Base-by-base conservation (phyloP, 2,113 vertebrate species). In the Pseudorhombus dupliciocellatus region DNA sequence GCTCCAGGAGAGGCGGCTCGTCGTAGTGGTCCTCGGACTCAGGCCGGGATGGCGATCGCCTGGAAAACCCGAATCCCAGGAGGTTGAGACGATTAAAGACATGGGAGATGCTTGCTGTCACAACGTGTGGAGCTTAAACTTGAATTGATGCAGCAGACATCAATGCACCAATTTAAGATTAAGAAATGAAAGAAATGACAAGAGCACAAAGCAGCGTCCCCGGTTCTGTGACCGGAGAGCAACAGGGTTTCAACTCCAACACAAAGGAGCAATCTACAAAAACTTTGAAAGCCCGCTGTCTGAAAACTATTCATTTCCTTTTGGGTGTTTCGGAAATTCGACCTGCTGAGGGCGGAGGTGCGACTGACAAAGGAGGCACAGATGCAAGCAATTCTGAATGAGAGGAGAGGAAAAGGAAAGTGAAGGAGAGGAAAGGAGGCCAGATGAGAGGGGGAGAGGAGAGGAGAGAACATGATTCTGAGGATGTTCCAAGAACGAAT, bases 31-130 rank as follows among this genome's bases (percentile, higher is more conserved):
- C 84, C 11, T 88, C 88, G 2, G 68, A 71, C 9, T 80, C 79
- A 79, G 81, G 64, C 64, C 83, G 79, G 53, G 73, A 83, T 20
- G 81, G 87, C 7, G 73, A 63, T 66, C 62, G 83, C 73, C 84
- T 89, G 51, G 65, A 77, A 14, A 75, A 48, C 7, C 30, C 4
- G 58, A 26, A 62, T 55, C n/a, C 71, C 21, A 63, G 25, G 14
- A 67, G n/a, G 11, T 24, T 53, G 5, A 54, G 24, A 22, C 21
- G 1, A 10, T 22, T 51, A 26, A 18, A 44, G 46, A 50, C 21
- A 20, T n/a, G 46, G 20, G 7, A 50, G 46, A 50, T 8, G 46
- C 4, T 53, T 25, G 9, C 4, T 53, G 51, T 24, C 51, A 14
- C 51, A 52, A n/a, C 10, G 7, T 25, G 51, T 25, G 44, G 14